These are phyloP conservation scores for Tetropium fuscum DNA, from an alignment of 2,888 invertebrate genomes.

Conservation along the genomic window DNA sequence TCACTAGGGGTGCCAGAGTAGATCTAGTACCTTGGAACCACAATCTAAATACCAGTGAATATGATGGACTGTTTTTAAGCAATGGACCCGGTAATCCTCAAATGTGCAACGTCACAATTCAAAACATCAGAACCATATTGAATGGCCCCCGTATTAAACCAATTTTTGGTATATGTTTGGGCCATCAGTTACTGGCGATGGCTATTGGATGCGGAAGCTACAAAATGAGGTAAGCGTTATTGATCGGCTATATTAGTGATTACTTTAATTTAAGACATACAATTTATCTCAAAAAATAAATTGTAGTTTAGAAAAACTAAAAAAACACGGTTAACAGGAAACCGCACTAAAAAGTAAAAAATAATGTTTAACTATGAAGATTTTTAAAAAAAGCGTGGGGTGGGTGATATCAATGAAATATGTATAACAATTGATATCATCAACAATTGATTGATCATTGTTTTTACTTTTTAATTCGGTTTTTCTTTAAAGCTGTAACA, in stretches of 20 bases:
- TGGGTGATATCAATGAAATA: no score
- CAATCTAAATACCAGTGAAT: slow-evolving; percentile 74
- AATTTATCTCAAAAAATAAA: no score
- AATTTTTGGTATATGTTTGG: slow-evolving; percentile 98
- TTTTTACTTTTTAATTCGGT: no score
- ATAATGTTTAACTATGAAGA: no score
- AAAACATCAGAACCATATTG: slow-evolving; percentile 76
- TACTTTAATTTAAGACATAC: no score
- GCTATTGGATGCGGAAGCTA: slow-evolving; percentile 94
- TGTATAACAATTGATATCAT: no score
- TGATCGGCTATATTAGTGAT: background rate
- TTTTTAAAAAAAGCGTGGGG: no score
- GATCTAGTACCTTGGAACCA: slow-evolving; percentile 94
- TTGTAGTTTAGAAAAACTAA: no score
- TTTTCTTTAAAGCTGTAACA: no score
- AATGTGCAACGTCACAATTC: slow-evolving; percentile 81
- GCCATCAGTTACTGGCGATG: slow-evolving; percentile 93
- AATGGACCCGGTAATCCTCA: slow-evolving; percentile 98
- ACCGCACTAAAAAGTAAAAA: no score
- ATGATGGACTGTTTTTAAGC: slow-evolving; percentile 95
- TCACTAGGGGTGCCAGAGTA: slow-evolving; percentile 87
- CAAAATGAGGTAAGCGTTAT: slow-evolving; percentile 86
- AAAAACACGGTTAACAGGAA: no score
- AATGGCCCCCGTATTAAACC: slow-evolving; percentile 74
- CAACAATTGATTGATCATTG: no score